phyloP scores from a whole-genome alignment of 2,888 invertebrate genomes.

The Agriopis leucophaearia region DNA sequence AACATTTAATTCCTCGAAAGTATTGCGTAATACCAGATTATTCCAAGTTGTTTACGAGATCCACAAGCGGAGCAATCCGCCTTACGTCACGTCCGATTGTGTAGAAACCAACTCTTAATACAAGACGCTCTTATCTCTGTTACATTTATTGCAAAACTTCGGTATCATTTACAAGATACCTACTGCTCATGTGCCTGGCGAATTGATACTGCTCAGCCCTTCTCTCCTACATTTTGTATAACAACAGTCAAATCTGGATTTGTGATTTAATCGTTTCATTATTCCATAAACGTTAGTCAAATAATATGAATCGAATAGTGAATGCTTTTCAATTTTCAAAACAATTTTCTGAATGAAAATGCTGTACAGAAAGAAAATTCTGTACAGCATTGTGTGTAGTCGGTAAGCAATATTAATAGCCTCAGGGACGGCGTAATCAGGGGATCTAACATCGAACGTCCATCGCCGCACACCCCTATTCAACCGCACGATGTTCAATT shows the following conservation, averaged over 20 bases:
- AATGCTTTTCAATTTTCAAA: neutral
- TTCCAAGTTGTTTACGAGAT: slow-evolving; percentile 58
- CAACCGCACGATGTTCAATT: slow-evolving; percentile 24
- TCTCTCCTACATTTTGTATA: slow-evolving; percentile 36
- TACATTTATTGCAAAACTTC: slow-evolving; percentile 55
- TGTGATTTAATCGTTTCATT: slow-evolving; percentile 5
- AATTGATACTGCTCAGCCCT: slow-evolving; percentile 59
- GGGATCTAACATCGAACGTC: slow-evolving; percentile 31
- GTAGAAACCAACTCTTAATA: slow-evolving; percentile 48
- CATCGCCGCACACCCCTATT: slow-evolving; percentile 22
- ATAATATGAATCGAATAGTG: no score
- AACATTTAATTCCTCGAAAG: slow-evolving; percentile 50
- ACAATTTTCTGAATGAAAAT: neutral
- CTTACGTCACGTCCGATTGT: slow-evolving; percentile 60
- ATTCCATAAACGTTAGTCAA: neutral
- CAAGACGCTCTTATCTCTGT: slow-evolving; percentile 52
- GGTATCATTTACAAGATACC: slow-evolving; percentile 40
- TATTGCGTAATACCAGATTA: slow-evolving; percentile 63
- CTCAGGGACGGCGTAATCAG: slow-evolving; percentile 29
- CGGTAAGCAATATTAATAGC: slow-evolving; percentile 30
- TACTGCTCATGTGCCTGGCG: slow-evolving; percentile 58
- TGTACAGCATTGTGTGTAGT: slow-evolving; percentile 15
- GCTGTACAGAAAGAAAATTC: slow-evolving; percentile 15
- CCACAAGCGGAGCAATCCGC: slow-evolving; percentile 48
- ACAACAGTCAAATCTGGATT: slow-evolving; percentile 7